Evolutionary conservation across 92 coral and sea anemone species (phyloP).

Genomic region (Siderastrea siderea): DNA sequence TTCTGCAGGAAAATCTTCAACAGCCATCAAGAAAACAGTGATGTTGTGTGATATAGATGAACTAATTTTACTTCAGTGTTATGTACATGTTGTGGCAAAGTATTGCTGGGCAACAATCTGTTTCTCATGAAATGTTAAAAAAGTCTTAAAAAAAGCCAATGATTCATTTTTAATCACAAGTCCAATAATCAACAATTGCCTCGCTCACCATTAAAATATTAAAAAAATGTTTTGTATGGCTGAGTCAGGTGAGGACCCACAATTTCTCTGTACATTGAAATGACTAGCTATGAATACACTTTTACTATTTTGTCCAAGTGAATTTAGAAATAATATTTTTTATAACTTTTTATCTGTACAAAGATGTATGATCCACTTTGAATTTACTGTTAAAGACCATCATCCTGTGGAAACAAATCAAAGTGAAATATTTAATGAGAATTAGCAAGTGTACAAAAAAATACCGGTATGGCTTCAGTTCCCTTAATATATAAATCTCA

Average conservation of each 20-base stretch:
- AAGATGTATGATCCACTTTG: background rate
- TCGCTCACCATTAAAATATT: conserved; percentile 19
- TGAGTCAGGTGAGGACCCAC: background rate
- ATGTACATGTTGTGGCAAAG: background rate
- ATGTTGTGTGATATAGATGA: background rate
- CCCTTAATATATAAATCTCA: too few relatives aligned
- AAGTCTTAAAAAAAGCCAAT: conserved; percentile 1
- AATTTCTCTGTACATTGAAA: conserved; percentile 36
- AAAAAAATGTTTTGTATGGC: background rate
- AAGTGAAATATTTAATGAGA: background rate
- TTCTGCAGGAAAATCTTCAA: too few relatives aligned
- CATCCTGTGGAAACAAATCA: conserved; percentile 27
- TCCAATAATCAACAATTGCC: conserved; percentile 8
- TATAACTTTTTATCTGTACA: conserved; percentile 47
- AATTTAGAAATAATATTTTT: conserved; percentile 45
- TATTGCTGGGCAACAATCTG: background rate
- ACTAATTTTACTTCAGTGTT: background rate
- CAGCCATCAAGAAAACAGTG: too few relatives aligned
- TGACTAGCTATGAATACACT: conserved; percentile 29
- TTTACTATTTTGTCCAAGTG: conserved; percentile 20
- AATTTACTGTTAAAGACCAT: conserved; percentile 40
- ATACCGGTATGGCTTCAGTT: background rate
- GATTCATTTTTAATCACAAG: background rate
- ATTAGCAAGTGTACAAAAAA: background rate
- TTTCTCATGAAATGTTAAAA: background rate